Base-by-base conservation (phyloP, 2,888 invertebrate genomes). In the Synergus gifuensis region DNA sequence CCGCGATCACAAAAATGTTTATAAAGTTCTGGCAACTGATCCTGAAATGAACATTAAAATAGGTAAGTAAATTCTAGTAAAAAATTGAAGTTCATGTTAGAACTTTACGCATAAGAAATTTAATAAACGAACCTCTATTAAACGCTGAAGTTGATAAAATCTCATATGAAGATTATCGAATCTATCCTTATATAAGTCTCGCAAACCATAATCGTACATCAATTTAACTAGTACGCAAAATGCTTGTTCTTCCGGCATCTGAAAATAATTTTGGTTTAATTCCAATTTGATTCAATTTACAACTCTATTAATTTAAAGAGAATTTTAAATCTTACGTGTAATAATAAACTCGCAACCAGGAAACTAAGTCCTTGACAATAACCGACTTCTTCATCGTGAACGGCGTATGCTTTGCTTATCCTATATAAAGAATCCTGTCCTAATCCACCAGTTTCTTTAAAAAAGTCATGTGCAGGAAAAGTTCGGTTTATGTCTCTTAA, bases 191-290 rank as follows among this genome's bases (percentile, higher is more conserved):
- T 99, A 99, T 69, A 99, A 94, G 92, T 99, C 98, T 54, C 99
- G 94, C 78, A 99, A 93, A 0, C 97, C 96, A 90, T 99, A 99
- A 80, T 98, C 97, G 92, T 98, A 99, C 99, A 99, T 99, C 36
- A 99, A 94, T 86, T 98, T 97, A 2, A 99, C 98, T 78, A 99
- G 93, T 18, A 99, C 96, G 91, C 98, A 98, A 92, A 99, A 99
- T 0, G 99, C 98, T 94, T 99, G 98, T 92, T 99, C 99, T 93
- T 99, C 99, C 0, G 99, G 99, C 99, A 99, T 99, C 98, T 99
- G 91, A 83, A 93, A 77, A 66, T 76, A 79, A 22, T 67, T 60
- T 60, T 3, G 22, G 12, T 60, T 12, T 60, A 79, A 79, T 76
- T 60, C 62, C 22, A 66, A 66, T 46, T 62, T 40, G 67, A 67